Conservation (phyloP, 2,113 vertebrate species). For the Malurus alboscapulatus region DNA sequence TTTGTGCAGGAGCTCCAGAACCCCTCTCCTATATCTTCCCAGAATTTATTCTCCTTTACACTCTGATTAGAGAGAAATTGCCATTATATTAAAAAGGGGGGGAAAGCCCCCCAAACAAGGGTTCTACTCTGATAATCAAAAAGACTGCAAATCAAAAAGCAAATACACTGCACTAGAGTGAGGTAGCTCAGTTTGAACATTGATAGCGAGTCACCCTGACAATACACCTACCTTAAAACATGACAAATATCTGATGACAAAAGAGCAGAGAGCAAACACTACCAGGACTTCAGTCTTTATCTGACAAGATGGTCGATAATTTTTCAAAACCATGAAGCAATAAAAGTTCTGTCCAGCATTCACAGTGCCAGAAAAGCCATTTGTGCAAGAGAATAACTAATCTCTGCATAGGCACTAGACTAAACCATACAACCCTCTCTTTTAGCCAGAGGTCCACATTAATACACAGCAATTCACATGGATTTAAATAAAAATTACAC, state of each 20-base stretch:
- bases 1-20: not conserved
- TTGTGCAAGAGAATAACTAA: not conserved
- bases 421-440: not conserved
- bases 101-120: not conserved
- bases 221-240: not conserved
- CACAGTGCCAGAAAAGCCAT: not conserved
- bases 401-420: not conserved
- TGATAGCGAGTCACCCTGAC: not conserved
- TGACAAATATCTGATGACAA: not conserved
- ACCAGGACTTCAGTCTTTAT: not conserved
- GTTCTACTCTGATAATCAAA: not conserved
- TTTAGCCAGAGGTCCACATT: not conserved
- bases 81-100: fast-evolving
- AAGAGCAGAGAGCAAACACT: not conserved
- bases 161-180: not conserved
- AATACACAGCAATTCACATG: not conserved
- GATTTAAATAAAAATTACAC: not conserved
- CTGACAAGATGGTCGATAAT: not conserved
- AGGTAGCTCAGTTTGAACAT: not conserved
- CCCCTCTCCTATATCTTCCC: not conserved
- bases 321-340: not conserved
- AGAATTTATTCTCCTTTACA: not conserved
- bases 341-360: not conserved
- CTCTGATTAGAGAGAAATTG: not conserved
- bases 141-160: not conserved